Evolutionary conservation across 2,113 vertebrate species (phyloP).

Genomic region (zebrafish (Danio rerio)): DNA sequence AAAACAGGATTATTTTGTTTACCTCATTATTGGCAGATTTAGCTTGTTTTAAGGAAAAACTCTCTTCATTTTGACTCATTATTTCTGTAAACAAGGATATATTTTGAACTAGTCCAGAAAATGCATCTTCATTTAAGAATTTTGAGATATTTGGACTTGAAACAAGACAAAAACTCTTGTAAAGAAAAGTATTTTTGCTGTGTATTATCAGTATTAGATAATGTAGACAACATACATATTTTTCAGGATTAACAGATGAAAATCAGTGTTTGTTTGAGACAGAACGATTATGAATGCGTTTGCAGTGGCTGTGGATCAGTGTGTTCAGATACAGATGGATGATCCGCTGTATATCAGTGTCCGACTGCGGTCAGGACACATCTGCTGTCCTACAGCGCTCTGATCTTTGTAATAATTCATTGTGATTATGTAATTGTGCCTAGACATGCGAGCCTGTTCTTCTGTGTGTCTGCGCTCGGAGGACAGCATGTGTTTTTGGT

Average conservation of each 20-base stretch:
- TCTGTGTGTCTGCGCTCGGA: slow-evolving; percentile 62
- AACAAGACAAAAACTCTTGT: too few relatives aligned
- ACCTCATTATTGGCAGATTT: background rate
- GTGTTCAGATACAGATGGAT: background rate
- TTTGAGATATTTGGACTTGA: too few relatives aligned
- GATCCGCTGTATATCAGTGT: background rate
- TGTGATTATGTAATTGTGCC: slow-evolving; percentile 62
- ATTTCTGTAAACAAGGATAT: background rate
- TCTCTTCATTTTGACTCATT: background rate
- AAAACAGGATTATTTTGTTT: background rate
- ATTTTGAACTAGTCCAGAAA: too few relatives aligned
- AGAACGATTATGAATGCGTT: background rate
- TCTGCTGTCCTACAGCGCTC: slow-evolving; percentile 40
- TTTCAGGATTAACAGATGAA: background rate
- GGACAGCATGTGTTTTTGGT: slow-evolving; percentile 76
- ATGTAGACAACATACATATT: background rate
- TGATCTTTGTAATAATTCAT: slow-evolving; percentile 54
- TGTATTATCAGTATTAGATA: too few relatives aligned
- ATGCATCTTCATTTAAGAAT: too few relatives aligned
- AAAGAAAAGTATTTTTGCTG: too few relatives aligned
- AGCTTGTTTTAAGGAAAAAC: background rate
- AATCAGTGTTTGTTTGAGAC: background rate
- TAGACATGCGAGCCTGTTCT: slow-evolving; percentile 61
- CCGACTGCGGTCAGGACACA: background rate
- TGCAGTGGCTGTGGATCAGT: background rate